Percentiles rank a stretch among this genome's conserved stretches.
Evolutionary conservation across 1,140 invertebrate genomes (phyloP).

Genomic region (Eriocheir sinensis): DNA sequence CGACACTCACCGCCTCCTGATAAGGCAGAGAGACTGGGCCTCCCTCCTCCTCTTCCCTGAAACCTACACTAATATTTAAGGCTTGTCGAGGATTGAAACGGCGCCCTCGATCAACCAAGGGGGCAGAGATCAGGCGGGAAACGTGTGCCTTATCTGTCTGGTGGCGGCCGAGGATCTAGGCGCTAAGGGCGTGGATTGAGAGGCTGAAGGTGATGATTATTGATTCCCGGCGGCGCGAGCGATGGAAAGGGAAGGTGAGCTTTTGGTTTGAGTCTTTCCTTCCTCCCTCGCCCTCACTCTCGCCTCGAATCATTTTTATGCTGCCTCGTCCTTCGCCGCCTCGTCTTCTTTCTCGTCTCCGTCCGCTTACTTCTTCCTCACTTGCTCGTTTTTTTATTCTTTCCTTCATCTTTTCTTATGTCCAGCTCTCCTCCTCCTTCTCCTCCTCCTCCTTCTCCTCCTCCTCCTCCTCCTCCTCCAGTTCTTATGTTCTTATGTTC

Average conservation of each 20-base stretch:
- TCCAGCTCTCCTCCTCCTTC: background rate
- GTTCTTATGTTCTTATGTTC: background rate
- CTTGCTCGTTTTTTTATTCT: too few species aligned
- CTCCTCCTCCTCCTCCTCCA: background rate
- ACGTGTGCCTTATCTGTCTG: background rate
- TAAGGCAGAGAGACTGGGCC: background rate
- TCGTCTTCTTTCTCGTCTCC: background rate
- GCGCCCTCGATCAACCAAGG: background rate
- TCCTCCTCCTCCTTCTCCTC: background rate
- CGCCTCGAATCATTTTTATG: background rate
- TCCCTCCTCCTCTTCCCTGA: background rate
- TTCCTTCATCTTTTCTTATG: background rate
- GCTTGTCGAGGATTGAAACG: background rate
- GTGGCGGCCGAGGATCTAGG: background rate
- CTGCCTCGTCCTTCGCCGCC: background rate
- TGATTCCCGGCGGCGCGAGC: background rate
- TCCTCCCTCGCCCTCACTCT: background rate
- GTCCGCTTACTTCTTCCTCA: background rate
- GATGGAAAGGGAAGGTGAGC: background rate
- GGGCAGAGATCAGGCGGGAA: constrained; percentile 8
- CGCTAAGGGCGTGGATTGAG: background rate
- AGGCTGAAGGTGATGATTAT: constrained; percentile 15
- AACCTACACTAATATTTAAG: constrained; percentile 26
- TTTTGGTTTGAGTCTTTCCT: too few species aligned
- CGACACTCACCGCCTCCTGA: background rate